Percentiles rank a stretch among this genome's conserved stretches.
Conservation (phyloP, 2,113 vertebrate species). For the Urocitellus parryii region DNA sequence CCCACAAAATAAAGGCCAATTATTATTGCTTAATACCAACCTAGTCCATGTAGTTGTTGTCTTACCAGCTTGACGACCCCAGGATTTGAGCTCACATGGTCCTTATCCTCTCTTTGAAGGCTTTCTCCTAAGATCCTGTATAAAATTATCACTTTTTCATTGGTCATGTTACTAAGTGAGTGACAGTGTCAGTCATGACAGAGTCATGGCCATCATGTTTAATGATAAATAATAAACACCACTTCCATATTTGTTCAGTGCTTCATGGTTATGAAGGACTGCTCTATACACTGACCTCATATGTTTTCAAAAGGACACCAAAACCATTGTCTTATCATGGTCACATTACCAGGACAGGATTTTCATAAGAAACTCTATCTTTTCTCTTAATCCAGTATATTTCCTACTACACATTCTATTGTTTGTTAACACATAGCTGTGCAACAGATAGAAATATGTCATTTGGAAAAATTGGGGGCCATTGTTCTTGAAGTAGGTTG, state of each 20-base stretch:
- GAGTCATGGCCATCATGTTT: neutral
- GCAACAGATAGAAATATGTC: neutral
- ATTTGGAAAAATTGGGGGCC: neutral
- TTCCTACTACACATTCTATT: neutral
- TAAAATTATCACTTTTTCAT: neutral
- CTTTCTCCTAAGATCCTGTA: neutral
- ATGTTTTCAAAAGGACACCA: neutral
- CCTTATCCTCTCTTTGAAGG: neutral
- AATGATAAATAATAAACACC: neutral
- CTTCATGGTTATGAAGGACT: neutral
- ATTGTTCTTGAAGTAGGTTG: neutral
- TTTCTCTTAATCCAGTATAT: neutral
- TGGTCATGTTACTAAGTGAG: neutral
- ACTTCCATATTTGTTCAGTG: neutral
- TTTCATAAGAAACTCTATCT: neutral
- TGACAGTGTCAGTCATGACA: neutral
- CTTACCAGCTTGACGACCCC: neutral
- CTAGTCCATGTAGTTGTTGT: neutral
- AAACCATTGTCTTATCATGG: neutral
- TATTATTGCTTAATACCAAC: neutral
- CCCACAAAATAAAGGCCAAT: neutral
- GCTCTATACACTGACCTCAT: rapidly evolving
- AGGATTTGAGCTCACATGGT: neutral
- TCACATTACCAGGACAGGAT: neutral
- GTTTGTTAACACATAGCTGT: neutral